A percentile compares a stretch with the other conserved stretches of the same genome.
Evolutionary conservation across 2,888 invertebrate species (phyloP).

Genomic region (Cetonia aurata): DNA sequence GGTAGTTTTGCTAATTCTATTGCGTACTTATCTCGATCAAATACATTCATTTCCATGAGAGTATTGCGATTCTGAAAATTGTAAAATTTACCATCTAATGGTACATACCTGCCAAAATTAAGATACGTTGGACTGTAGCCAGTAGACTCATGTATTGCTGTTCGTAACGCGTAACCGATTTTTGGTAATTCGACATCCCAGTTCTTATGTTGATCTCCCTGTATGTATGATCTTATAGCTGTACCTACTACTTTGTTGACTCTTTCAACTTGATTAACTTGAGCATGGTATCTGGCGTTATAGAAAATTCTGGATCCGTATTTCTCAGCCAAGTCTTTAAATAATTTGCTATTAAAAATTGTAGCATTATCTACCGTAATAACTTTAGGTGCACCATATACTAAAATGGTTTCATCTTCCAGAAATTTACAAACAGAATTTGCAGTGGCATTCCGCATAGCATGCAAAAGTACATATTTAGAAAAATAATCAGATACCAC

Average conservation of each 20-base stretch:
- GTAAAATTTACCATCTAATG: background rate
- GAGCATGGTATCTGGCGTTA: constrained; percentile 46
- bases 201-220: constrained; percentile 39
- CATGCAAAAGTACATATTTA: constrained; percentile 48
- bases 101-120: constrained; percentile 42
- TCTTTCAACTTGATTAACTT: constrained; percentile 47
- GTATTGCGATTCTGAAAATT: background rate
- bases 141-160: constrained; percentile 45
- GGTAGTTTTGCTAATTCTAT: background rate
- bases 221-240: constrained; percentile 43
- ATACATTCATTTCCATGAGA: background rate
- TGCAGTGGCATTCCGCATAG: constrained; percentile 45
- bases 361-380: constrained; percentile 50
- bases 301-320: constrained; percentile 43
- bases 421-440: constrained; percentile 39
- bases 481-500: constrained; percentile 47
- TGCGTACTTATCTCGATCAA: background rate
- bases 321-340: constrained; percentile 21
- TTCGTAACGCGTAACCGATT: constrained; percentile 45
- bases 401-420: constrained; percentile 47
- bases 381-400: constrained; percentile 47
- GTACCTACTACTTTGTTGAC: constrained; percentile 41
- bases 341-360: constrained; percentile 45
- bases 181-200: constrained; percentile 44
- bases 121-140: constrained; percentile 44